Evolutionary conservation across 2,113 vertebrate species (phyloP), one percentile per base, ranked within the genome.

Genomic region (Podiceps cristatus): DNA sequence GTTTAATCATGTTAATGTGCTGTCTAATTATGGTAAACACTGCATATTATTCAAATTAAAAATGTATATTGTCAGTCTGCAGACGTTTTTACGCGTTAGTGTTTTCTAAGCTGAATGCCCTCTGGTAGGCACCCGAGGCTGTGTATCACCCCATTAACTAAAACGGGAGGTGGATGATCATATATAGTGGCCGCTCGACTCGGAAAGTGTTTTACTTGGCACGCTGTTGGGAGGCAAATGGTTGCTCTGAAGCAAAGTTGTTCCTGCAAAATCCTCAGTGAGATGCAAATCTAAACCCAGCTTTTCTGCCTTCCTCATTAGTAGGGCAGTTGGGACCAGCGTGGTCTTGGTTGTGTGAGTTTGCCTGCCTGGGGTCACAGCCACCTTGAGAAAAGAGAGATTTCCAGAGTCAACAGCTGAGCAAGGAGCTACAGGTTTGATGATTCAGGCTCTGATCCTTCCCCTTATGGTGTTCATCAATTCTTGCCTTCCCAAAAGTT

Each of bases 1-100:
- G 79, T 87, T 96, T 97, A 96, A 96, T 96, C 87, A 96, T 86
- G 91, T 96, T 97, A 98, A 98, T 97, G 91, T 2, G 18, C 96
- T 97, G 94, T 82, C 96, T 98, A 96, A 97, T 97, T 97, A 97
- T 97, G 97, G 93, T 96, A 97, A 98, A 97, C 76, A 88, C 85
- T 92, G 53, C 85, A 94, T 97, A 97, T 97, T 96, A 97, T 96
- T 95, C 58, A 92, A 90, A 97, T 97, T 96, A 95, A 96, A 97
- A 97, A 95, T 94, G 82, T 93, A 92, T 96, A 88, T 96, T 96
- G 91, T 66, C 94, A 87, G 68, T 29, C 90, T 89, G 86, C 76
- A 88, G 89, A 81, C 33, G 1, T 83, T 97, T 96, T 93, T 87
- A n/a, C 0, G 4, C 91, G 64, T 96, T 93, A 95, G 88, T 87